Evolutionary conservation across 2,113 vertebrate genomes (phyloP).

Genomic region (Enhydra lutris): DNA sequence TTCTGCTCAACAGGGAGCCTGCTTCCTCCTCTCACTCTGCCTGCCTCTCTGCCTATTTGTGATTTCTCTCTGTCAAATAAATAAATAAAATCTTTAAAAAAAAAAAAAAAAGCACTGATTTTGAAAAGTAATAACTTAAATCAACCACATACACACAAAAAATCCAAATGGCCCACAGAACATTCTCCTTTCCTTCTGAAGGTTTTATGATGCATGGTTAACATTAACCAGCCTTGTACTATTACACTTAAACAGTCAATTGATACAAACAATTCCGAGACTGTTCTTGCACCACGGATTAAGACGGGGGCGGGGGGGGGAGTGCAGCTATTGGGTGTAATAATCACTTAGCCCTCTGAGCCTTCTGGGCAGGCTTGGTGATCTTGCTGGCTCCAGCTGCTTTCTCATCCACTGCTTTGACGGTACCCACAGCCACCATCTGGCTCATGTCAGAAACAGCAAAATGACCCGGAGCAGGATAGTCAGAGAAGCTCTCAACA

Average conservation of each 20-base stretch:
- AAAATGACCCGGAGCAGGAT: neutral
- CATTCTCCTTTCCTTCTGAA: neutral
- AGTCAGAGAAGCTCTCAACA: neutral
- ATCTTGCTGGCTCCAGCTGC: neutral
- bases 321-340: neutral
- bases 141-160: neutral
- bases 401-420: neutral
- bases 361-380: neutral
- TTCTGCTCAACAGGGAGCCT: too few relatives aligned
- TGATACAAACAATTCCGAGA: neutral
- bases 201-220: neutral
- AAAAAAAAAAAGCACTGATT: neutral
- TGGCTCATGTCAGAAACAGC: neutral
- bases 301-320: neutral
- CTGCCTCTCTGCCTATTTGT: too few relatives aligned
- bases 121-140: neutral
- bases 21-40: too few relatives aligned
- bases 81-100: too few relatives aligned
- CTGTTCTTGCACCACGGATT: neutral
- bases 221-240: neutral
- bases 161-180: neutral
- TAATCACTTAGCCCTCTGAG: neutral
- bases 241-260: neutral
- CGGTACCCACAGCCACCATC: neutral
- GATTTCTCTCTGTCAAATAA: too few relatives aligned